Conservation (phyloP, 2,888 invertebrate species). For the Lumbricus terrestris region DNA sequence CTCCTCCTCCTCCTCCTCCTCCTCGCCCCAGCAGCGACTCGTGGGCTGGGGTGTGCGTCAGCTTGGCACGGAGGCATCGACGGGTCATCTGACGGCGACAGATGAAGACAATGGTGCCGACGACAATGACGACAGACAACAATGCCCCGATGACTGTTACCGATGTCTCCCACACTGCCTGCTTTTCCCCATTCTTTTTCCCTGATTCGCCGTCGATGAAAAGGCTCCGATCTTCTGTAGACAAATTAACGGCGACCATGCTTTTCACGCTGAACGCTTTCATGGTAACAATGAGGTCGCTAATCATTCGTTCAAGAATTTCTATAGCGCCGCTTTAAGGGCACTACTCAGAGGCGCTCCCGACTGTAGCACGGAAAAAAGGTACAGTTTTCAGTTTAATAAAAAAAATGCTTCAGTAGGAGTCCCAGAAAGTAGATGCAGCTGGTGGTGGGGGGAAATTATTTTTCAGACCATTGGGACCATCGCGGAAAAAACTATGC, state of each 20-base stretch:
- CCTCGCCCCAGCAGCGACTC: constrained; percentile 33
- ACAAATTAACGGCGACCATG: neutral
- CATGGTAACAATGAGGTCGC: no score
- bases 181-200: constrained; percentile 32
- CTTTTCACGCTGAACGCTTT: neutral
- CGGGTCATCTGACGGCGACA: constrained; percentile 46
- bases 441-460: no score
- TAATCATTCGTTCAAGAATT: no score
- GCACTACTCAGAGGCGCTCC: no score
- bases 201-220: neutral
- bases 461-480: no score
- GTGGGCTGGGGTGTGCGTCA: constrained; percentile 28
- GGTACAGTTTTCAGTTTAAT: no score
- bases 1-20: no score
- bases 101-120: constrained; percentile 47
- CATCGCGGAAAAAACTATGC: no score
- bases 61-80: constrained; percentile 35
- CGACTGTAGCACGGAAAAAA: no score
- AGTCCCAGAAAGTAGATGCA: no score
- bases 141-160: constrained; percentile 52
- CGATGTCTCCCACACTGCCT: constrained; percentile 46
- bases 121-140: constrained; percentile 47
- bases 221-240: neutral
- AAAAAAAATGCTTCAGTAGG: no score
- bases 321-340: no score